phyloP scores from a whole-genome alignment of 2,797 vertebrate species.

The Lagodon rhomboides region DNA sequence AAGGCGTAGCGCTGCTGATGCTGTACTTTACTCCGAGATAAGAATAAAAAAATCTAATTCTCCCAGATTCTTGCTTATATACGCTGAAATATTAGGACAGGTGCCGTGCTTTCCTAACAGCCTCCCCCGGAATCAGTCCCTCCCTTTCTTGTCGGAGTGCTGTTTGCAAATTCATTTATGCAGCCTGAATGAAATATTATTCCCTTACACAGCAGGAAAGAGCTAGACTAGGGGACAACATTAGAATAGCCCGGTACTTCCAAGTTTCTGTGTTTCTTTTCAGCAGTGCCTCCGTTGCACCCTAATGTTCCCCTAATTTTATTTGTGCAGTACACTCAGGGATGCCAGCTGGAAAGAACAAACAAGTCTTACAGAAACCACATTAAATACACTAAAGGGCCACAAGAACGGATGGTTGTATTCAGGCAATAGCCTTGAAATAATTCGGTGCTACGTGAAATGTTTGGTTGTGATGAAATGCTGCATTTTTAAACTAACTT shows the following conservation, averaged over 20 bases:
- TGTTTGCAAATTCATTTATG: slow-evolving; percentile 77
- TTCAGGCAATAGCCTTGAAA: slow-evolving; percentile 1
- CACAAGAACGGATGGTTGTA: slow-evolving; percentile 5
- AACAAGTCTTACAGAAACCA: slow-evolving; percentile 52
- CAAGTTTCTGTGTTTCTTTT: slow-evolving; percentile 61
- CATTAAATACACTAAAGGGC: slow-evolving; percentile 28
- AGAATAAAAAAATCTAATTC: slow-evolving; percentile 39
- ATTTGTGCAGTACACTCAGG: slow-evolving; percentile 63
- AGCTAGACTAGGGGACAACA: slow-evolving; percentile 58
- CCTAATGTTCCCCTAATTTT: slow-evolving; percentile 68
- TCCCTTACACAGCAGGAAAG: slow-evolving; percentile 74
- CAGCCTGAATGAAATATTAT: slow-evolving; percentile 76
- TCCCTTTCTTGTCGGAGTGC: slow-evolving; percentile 50
- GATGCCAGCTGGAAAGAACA: slow-evolving; percentile 64
- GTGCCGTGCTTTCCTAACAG: slow-evolving; percentile 48
- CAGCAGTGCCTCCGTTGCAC: slow-evolving; percentile 47
- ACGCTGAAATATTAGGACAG: slow-evolving; percentile 47
- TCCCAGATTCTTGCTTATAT: slow-evolving; percentile 20
- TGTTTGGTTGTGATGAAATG: neutral
- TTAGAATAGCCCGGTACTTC: slow-evolving; percentile 59
- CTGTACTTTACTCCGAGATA: slow-evolving; percentile 47
- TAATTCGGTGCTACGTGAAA: slow-evolving; percentile 8
- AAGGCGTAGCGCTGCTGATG: slow-evolving; percentile 49
- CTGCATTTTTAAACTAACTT: neutral
- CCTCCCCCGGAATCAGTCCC: slow-evolving; percentile 47